phyloP scores from a whole-genome alignment of 2,797 vertebrate species.

The Epinephelus malabaricus region DNA sequence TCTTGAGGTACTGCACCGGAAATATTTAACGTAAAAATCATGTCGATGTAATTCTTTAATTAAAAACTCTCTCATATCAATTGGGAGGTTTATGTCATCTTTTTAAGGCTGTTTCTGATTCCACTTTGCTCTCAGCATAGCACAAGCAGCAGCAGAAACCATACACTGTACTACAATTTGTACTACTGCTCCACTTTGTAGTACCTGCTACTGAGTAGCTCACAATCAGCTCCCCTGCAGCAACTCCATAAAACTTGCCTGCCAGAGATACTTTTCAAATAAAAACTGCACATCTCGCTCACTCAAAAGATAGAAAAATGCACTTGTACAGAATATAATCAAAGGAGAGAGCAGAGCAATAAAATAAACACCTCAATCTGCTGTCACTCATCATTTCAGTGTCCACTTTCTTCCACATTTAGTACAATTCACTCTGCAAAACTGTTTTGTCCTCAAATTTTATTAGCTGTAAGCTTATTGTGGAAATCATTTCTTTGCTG shows the following conservation, averaged over 20 bases:
- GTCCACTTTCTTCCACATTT: conserved; percentile 47
- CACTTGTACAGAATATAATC: conserved; percentile 57
- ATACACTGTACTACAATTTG: conserved; percentile 4
- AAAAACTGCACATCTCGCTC: conserved; percentile 59
- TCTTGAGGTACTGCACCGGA: conserved; percentile 55
- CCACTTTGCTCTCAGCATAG: conserved; percentile 3
- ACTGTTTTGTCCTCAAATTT: conserved; percentile 46
- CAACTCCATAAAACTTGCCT: conserved; percentile 46
- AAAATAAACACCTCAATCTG: conserved; percentile 59
- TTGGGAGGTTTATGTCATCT: conserved; percentile 29
- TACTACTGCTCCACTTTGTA: conserved; percentile 23
- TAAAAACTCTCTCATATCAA: conserved; percentile 49
- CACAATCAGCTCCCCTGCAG: conserved; percentile 58
- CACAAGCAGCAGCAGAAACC: conserved; percentile 30
- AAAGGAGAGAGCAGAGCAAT: conserved; percentile 47
- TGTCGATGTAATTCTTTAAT: conserved; percentile 46
- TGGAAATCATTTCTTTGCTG: conserved; percentile 35
- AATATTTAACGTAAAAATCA: conserved; percentile 59
- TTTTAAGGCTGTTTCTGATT: conserved; percentile 24
- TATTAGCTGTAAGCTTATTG: conserved; percentile 37
- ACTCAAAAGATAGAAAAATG: conserved; percentile 50
- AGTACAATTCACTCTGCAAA: conserved; percentile 52
- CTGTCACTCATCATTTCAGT: conserved; percentile 64
- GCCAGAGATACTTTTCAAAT: conserved; percentile 54
- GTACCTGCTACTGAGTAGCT: conserved; percentile 44